Base-by-base conservation (phyloP, 2,888 invertebrate genomes). In the Aleiodes alternator region DNA sequence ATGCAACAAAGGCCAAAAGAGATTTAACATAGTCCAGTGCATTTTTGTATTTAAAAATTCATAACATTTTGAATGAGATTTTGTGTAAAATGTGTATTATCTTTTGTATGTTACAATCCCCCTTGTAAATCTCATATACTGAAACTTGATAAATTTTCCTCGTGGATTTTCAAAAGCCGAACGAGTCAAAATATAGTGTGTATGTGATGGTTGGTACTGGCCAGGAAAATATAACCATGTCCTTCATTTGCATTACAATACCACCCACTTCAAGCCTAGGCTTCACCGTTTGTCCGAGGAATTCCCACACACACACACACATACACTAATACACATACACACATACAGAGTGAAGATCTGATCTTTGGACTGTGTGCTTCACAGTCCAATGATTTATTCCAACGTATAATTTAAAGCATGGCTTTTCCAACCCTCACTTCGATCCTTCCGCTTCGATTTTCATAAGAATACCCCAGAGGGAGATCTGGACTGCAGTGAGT, bases 171-270 rank as follows among this genome's bases (percentile, higher is more conserved):
- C 78, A 72, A 77, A 74, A 74, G 77, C 72, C 70, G 80, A 80
- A 80, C 70, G 59, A 77, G 75, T 74, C 72, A 75, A 72, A 38
- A 51, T 59, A 23, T 61, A 61, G 64, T 48, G 48, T 61, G 61
- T 38, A 23, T 61, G 61, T 43, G 16, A 11, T 14, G 61, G 43
- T 11, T 16, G 64, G 43, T 16, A 64, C 64, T 23, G 64, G 9
- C 8, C 11, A 9, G 43, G 64, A 23, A 64, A 48, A 64, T 64
- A 38, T 64, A 43, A 8, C 48, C 71, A 43, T 50, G 31, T 59
- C 59, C 38, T 72, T 59, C 61, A 80, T 80, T 80, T 80, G 77
- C 80, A 80, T 80, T 74, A 80, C 79, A 80, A 80, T 79, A 78
- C 78, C 57, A 74, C 69, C 53, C 48, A 29, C 73, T 23, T 66